Percentiles rank a stretch among this genome's conserved stretches.
phyloP scores from a whole-genome alignment of 2,888 invertebrate species.

The Esperia sulphurella region DNA sequence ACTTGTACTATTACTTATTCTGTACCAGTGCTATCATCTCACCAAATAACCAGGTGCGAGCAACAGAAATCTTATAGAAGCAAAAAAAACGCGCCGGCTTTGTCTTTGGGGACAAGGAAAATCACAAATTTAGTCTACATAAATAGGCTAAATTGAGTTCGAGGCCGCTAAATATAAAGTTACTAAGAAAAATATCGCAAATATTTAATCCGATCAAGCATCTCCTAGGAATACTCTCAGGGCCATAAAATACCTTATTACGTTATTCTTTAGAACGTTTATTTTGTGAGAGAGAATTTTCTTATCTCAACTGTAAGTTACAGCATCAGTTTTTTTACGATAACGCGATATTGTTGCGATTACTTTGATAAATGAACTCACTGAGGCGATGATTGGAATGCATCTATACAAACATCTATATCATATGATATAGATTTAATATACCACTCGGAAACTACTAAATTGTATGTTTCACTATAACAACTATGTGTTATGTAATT shows the following conservation, averaged over 20 bases:
- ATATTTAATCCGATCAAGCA: too few species aligned
- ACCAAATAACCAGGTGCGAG: too few species aligned
- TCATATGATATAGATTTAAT: background rate
- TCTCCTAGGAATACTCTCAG: background rate
- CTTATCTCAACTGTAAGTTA: constrained; percentile 4
- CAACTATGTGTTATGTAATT: background rate
- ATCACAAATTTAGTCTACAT: too few species aligned
- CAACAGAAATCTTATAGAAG: too few species aligned
- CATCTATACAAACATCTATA: background rate
- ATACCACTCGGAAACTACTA: background rate
- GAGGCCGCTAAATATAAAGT: too few species aligned
- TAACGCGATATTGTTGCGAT: constrained; percentile 11
- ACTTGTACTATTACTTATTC: too few species aligned
- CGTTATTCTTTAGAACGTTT: background rate
- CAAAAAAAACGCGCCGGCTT: too few species aligned
- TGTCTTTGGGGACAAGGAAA: too few species aligned
- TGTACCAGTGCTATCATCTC: too few species aligned
- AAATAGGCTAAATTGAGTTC: too few species aligned
- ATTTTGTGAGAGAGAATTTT: constrained; percentile 2
- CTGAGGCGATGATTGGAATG: background rate
- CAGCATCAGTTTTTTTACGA: constrained; percentile 10
- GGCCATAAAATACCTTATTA: background rate
- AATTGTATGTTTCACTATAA: background rate
- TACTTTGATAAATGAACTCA: background rate
- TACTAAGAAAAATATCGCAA: too few species aligned